Evolutionary conservation across 2,113 vertebrate species (phyloP).

Genomic region (Oostethus manadensis): DNA sequence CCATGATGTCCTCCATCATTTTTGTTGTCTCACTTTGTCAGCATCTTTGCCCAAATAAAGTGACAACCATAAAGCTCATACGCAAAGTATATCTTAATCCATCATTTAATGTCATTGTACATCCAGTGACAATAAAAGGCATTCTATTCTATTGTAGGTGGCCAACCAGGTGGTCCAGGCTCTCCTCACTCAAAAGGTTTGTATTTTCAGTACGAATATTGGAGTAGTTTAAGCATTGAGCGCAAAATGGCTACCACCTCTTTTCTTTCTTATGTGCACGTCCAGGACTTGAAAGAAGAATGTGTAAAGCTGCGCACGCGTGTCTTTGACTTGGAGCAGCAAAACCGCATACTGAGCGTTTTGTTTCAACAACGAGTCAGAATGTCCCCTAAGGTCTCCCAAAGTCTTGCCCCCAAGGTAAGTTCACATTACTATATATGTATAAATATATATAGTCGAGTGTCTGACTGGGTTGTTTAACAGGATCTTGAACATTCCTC

Average conservation of each 20-base stretch:
- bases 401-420: conserved; percentile 82
- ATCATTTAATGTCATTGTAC: not conserved
- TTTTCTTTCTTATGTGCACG: not conserved
- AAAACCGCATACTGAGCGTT: conserved; percentile 83
- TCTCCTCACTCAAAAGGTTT: conserved; percentile 88
- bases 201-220: not conserved
- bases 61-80: too few relatives aligned
- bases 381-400: too few relatives aligned
- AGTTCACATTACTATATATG: conserved; percentile 3
- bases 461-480: too few relatives aligned
- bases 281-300: conserved; percentile 85
- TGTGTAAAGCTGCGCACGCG: conserved; percentile 88
- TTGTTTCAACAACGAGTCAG: conserved; percentile 86
- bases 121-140: not conserved
- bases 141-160: conserved; percentile 64
- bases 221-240: not conserved
- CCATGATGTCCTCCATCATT: too few relatives aligned
- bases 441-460: too few relatives aligned
- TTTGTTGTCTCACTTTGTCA: too few relatives aligned
- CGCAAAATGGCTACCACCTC: too few relatives aligned
- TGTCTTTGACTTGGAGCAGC: conserved; percentile 89
- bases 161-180: conserved; percentile 92
- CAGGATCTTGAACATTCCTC: too few relatives aligned
- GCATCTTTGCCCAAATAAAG: too few relatives aligned
- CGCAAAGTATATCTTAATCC: not conserved